These are phyloP conservation scores for Sporophila hypoxantha DNA, from an alignment of 2,113 vertebrate genomes.

Conservation along the genomic window DNA sequence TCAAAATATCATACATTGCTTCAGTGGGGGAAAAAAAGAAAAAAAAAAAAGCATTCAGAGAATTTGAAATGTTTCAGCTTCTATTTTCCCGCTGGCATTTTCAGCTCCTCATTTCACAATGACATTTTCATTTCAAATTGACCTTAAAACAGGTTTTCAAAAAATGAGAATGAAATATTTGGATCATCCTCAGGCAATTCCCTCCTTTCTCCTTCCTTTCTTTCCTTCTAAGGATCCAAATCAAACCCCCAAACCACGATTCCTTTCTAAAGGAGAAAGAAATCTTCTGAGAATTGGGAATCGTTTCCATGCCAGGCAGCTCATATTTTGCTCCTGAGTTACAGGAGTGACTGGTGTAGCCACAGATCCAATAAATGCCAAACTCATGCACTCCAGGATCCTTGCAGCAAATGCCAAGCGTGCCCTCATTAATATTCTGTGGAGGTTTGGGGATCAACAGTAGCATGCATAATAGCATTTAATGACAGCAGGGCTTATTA, in stretches of 20 bases:
- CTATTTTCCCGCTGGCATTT: not conserved
- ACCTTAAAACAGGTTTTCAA: not conserved
- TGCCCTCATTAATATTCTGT: constrained; percentile 18
- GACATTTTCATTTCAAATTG: constrained; percentile 22
- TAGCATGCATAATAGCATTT: constrained; percentile 31
- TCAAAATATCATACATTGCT: not conserved
- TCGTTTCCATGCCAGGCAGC: not conserved
- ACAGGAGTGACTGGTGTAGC: not conserved
- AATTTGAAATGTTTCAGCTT: not conserved
- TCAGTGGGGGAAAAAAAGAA: not conserved
- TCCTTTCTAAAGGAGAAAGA: not conserved
- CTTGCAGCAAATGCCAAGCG: not conserved
- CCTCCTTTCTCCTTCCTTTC: not conserved
- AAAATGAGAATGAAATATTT: not conserved
- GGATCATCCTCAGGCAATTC: not conserved
- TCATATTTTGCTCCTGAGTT: not conserved
- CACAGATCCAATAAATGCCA: not conserved
- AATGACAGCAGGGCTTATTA: constrained; percentile 57
- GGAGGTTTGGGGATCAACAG: constrained; percentile 32
- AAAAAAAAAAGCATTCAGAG: not conserved
- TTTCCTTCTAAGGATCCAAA: not conserved
- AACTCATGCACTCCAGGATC: not conserved
- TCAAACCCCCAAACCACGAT: not conserved
- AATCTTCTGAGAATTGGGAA: not conserved
- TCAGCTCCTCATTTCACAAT: not conserved